These are phyloP conservation scores for Solea solea DNA, from an alignment of 2,113 vertebrate genomes.

Conservation along the genomic window DNA sequence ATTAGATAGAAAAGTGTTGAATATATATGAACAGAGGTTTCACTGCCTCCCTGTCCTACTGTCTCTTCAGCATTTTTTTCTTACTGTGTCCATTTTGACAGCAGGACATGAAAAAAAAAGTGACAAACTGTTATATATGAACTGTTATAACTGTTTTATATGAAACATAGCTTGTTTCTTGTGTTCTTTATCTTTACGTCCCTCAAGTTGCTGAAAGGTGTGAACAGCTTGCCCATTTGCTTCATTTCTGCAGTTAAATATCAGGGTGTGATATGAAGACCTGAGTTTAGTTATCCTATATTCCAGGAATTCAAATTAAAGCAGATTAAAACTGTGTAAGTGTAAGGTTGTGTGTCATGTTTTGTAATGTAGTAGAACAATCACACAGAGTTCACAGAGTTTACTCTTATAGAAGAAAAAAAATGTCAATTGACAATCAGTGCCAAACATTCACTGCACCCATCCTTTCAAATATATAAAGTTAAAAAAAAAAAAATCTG, in stretches of 20 bases:
- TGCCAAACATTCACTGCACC: not conserved
- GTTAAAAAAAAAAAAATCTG: not conserved
- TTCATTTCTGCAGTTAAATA: slow-evolving; percentile 39
- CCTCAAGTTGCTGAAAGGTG: slow-evolving; percentile 37
- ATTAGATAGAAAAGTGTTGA: slow-evolving; percentile 13
- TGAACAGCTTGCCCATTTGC: slow-evolving; percentile 51
- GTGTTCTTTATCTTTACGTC: slow-evolving; percentile 34
- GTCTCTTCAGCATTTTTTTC: not conserved
- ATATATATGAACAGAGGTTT: not conserved
- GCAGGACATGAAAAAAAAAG: slow-evolving; percentile 49
- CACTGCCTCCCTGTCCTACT: not conserved
- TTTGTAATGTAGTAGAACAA: not conserved
- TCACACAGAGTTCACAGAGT: not conserved
- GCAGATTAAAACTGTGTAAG: not conserved
- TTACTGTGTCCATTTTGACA: slow-evolving; percentile 20
- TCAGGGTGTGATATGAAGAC: slow-evolving; percentile 32
- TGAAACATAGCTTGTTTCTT: slow-evolving; percentile 29
- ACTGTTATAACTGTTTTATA: slow-evolving; percentile 45
- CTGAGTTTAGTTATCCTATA: not conserved
- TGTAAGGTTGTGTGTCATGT: too few species aligned
- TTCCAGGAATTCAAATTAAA: not conserved
- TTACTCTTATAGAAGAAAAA: not conserved
- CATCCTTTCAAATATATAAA: too few species aligned
- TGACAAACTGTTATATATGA: not conserved
- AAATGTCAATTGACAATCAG: not conserved